Evolutionary conservation across 2,113 vertebrate species (phyloP).

Genomic region (Corythoichthys haematopterus): DNA sequence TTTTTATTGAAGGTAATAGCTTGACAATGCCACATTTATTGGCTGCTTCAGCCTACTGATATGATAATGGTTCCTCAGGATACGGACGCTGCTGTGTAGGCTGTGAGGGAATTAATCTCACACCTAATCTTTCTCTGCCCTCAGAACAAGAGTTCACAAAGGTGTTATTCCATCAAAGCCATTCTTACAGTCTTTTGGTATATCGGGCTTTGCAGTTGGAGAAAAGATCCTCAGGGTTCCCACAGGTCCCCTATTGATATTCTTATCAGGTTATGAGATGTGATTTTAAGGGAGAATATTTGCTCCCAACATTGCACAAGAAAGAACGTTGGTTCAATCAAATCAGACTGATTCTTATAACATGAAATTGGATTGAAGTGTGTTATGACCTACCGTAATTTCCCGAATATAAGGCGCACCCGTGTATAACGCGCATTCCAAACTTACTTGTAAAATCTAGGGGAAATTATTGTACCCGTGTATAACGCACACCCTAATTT

Average conservation of each 20-base stretch:
- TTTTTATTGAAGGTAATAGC: not conserved
- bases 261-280: slow-evolving; percentile 1
- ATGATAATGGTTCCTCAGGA: slow-evolving; percentile 22
- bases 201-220: not conserved
- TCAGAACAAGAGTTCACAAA: slow-evolving; percentile 22
- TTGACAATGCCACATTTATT: slow-evolving; percentile 9
- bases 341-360: not conserved
- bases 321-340: not conserved
- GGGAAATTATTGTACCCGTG: too few relatives aligned
- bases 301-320: not conserved
- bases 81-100: slow-evolving; percentile 18
- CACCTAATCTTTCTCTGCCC: slow-evolving; percentile 10
- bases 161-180: slow-evolving; percentile 16
- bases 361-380: not conserved
- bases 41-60: slow-evolving; percentile 21
- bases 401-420: too few relatives aligned
- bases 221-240: slow-evolving; percentile 3
- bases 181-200: not conserved
- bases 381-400: not conserved
- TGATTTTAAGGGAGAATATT: not conserved
- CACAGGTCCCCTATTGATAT: not conserved
- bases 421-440: too few relatives aligned
- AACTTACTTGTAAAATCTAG: too few relatives aligned
- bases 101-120: slow-evolving; percentile 23
- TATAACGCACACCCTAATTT: too few relatives aligned